phyloP scores from a whole-genome alignment of 2,797 vertebrate species.

The Gila robusta region DNA sequence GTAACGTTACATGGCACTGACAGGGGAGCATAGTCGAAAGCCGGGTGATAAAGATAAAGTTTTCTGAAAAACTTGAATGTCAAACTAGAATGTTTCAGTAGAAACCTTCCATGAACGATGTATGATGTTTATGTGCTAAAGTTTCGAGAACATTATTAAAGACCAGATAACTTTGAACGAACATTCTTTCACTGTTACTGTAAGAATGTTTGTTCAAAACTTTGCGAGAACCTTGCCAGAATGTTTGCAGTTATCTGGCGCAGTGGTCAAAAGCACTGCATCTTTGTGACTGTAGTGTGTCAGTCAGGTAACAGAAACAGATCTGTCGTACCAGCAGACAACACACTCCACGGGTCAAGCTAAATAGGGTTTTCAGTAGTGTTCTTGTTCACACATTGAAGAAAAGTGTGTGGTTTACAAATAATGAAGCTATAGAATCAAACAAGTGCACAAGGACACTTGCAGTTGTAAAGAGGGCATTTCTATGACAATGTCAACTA shows the following conservation, averaged over 20 bases:
- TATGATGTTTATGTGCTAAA: background rate
- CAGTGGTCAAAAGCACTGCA: background rate
- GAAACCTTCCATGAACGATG: background rate
- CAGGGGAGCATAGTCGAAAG: too few relatives aligned
- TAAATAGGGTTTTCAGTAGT: constrained; percentile 30
- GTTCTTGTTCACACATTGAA: background rate
- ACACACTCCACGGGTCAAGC: rapidly evolving
- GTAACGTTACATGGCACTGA: too few relatives aligned
- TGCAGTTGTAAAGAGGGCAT: background rate
- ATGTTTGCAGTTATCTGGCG: too few relatives aligned
- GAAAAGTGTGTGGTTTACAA: background rate
- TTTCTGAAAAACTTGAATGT: background rate
- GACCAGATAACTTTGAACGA: too few relatives aligned
- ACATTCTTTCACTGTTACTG: too few relatives aligned
- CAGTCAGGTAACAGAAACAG: background rate
- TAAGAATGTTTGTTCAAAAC: too few relatives aligned
- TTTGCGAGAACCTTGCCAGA: too few relatives aligned
- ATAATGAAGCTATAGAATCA: background rate
- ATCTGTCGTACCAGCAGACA: constrained; percentile 35
- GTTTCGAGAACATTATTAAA: background rate
- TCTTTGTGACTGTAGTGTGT: rapidly evolving
- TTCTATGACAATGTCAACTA: background rate
- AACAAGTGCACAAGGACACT: background rate
- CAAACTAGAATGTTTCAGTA: background rate
- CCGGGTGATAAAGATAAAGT: too few relatives aligned